Evolutionary conservation across 2,888 invertebrate species (phyloP).

Genomic region (Seladonia tumulorum): DNA sequence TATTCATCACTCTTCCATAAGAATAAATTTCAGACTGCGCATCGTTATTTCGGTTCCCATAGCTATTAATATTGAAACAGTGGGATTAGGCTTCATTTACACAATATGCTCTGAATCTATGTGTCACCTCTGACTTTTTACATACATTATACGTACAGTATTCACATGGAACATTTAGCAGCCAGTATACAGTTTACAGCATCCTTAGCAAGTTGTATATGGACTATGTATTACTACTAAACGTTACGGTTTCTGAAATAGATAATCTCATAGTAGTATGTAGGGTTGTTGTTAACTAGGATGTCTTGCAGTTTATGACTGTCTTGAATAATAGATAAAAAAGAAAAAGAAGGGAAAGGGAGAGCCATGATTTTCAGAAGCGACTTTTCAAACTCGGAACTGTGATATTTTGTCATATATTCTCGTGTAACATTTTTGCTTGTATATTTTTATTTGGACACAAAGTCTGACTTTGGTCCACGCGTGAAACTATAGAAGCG

Average conservation of each 20-base stretch:
- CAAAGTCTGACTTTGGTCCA: slow-evolving; percentile 57
- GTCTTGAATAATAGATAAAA: slow-evolving; percentile 73
- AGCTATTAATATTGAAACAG: slow-evolving; percentile 48
- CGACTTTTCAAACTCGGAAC: slow-evolving; percentile 79
- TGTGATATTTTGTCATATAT: slow-evolving; percentile 82
- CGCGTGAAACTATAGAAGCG: slow-evolving; percentile 55
- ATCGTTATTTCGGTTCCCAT: slow-evolving; percentile 57
- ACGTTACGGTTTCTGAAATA: slow-evolving; percentile 79
- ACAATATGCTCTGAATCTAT: slow-evolving; percentile 63
- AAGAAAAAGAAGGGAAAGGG: slow-evolving; percentile 68
- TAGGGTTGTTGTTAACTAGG: slow-evolving; percentile 83
- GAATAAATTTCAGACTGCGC: slow-evolving; percentile 50
- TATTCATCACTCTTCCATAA: slow-evolving; percentile 65
- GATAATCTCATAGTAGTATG: slow-evolving; percentile 78
- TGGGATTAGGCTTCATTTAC: slow-evolving; percentile 62
- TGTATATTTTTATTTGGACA: slow-evolving; percentile 64
- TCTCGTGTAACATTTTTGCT: slow-evolving; percentile 75
- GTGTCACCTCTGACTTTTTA: slow-evolving; percentile 73
- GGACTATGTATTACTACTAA: slow-evolving; percentile 80
- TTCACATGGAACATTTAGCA: slow-evolving; percentile 82
- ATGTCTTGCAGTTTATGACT: slow-evolving; percentile 74
- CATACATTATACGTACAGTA: slow-evolving; percentile 81
- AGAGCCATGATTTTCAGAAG: slow-evolving; percentile 75
- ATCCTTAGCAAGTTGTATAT: slow-evolving; percentile 82
- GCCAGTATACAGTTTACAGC: slow-evolving; percentile 81